phyloP scores from a whole-genome alignment of 1,140 invertebrate species.

The Diuraphis noxia region DNA sequence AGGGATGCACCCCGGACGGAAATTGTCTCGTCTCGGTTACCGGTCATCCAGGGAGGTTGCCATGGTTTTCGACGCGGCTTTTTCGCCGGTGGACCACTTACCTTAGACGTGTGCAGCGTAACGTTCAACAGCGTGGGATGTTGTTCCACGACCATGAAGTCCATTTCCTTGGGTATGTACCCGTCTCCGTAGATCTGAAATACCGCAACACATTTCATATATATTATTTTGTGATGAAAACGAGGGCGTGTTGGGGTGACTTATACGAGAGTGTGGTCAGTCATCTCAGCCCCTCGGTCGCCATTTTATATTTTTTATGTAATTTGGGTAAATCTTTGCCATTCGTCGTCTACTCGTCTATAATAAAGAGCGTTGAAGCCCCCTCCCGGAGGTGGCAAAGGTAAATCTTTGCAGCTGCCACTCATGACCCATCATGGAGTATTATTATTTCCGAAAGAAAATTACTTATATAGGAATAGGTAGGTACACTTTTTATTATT shows the following conservation, averaged over 20 bases:
- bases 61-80: constrained; percentile 54
- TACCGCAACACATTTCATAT: neutral
- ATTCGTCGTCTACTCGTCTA: no score
- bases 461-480: no score
- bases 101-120: constrained; percentile 78
- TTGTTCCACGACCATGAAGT: constrained; percentile 83
- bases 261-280: neutral
- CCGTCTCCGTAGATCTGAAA: constrained; percentile 80
- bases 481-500: no score
- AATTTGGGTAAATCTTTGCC: neutral
- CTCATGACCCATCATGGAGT: no score
- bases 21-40: neutral
- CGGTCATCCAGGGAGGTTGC: constrained; percentile 57
- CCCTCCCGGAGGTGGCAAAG: no score
- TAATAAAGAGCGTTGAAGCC: no score
- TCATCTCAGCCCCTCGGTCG: no score
- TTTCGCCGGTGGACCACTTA: constrained; percentile 61
- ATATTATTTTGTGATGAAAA: neutral
- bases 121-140: constrained; percentile 84
- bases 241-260: no score
- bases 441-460: no score
- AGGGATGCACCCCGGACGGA: neutral
- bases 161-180: constrained; percentile 77
- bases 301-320: no score
- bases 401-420: no score